These are phyloP conservation scores for Sesamia nonagrioides DNA, from an alignment of 1,140 invertebrate species.

Conservation along the genomic window DNA sequence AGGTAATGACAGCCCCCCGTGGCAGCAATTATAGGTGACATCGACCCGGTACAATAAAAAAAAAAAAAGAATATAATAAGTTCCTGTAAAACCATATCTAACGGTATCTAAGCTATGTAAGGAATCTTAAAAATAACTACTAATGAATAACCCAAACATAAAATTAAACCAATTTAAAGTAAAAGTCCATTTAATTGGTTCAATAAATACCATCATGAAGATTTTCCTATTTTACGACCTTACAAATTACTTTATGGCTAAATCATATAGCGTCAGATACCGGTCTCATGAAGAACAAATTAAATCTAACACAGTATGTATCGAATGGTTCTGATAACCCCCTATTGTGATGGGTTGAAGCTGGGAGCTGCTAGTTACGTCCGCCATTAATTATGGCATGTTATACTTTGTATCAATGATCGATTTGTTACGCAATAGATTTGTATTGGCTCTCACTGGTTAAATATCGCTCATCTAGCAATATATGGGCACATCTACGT, in stretches of 20 bases:
- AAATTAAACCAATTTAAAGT: neutral
- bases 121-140: too few species aligned
- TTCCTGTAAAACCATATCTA: too few species aligned
- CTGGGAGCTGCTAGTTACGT: neutral
- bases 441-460: neutral
- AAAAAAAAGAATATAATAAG: too few species aligned
- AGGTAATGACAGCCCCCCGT: too few species aligned
- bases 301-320: neutral
- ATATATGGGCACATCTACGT: too few species aligned
- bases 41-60: too few species aligned
- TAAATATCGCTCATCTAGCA: too few species aligned
- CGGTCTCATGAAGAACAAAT: neutral
- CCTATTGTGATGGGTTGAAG: conserved; percentile 10
- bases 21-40: too few species aligned
- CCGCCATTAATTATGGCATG: conserved; percentile 1
- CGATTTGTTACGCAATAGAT: conserved; percentile 6
- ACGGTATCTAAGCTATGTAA: too few species aligned
- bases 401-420: conserved; percentile 11
- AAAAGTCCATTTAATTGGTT: neutral
- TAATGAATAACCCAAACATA: neutral
- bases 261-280: neutral
- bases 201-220: conserved; percentile 6
- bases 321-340: conserved; percentile 18
- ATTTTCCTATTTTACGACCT: conserved; percentile 9
- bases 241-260: neutral